These are phyloP conservation scores for Xylocampa areola DNA, from an alignment of 2,888 invertebrate species.

Conservation along the genomic window DNA sequence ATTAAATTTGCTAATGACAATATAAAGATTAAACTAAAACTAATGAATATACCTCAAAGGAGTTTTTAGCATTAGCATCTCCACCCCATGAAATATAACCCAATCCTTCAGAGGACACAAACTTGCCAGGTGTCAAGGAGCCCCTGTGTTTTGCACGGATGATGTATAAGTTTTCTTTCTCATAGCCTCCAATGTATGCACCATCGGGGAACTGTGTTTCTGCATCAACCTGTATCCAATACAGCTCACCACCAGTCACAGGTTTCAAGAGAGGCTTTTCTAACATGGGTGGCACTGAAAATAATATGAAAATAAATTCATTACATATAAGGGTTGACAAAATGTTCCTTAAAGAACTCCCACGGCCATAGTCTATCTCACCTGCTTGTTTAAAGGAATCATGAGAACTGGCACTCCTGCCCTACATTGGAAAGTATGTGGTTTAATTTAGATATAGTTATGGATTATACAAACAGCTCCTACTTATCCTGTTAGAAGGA, in stretches of 20 bases:
- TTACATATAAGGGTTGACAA: too few relatives aligned
- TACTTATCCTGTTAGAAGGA: too few relatives aligned
- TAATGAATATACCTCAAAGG: constrained; percentile 91
- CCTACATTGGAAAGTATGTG: too few relatives aligned
- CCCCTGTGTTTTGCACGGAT: constrained; percentile 92
- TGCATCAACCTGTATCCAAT: constrained; percentile 90
- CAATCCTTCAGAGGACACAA: constrained; percentile 92
- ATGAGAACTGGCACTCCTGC: too few relatives aligned
- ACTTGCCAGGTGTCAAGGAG: constrained; percentile 94
- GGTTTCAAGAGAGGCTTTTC: constrained; percentile 58
- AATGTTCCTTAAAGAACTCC: too few relatives aligned
- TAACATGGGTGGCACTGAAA: constrained; percentile 66
- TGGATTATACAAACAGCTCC: too few relatives aligned
- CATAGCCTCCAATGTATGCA: constrained; percentile 92
- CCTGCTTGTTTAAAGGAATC: too few relatives aligned
- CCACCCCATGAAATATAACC: constrained; percentile 95
- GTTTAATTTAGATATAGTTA: too few relatives aligned
- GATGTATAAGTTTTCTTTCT: constrained; percentile 91
- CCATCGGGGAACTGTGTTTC: constrained; percentile 92
- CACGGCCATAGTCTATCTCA: too few relatives aligned
- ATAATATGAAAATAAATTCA: background rate
- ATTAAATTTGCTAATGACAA: too few relatives aligned
- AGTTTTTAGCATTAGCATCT: constrained; percentile 91
- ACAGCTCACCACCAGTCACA: constrained; percentile 81
- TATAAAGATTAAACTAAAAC: background rate